Base-by-base conservation (phyloP, 2,113 vertebrate genomes). In the Nycticryphes semicollaris region DNA sequence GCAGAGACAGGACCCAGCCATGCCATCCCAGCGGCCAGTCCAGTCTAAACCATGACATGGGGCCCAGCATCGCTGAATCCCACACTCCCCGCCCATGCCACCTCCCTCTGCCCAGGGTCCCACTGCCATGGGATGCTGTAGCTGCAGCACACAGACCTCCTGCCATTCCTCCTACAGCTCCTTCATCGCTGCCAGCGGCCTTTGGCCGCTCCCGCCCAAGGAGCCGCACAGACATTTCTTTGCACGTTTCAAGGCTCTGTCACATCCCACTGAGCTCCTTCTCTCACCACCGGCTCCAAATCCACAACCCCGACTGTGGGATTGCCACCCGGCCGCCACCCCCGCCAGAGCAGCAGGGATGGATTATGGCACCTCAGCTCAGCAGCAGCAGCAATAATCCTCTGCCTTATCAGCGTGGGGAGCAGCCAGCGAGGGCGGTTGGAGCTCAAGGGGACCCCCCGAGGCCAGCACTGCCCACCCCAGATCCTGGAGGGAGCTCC, bases 121-220 rank as follows among this genome's bases (percentile, higher is more conserved):
- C 37, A 12, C 1, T 10, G 1, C 20, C 3, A 1, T 3, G 0
- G 1, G 1, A 1, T 0, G 7, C 68, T 1, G 0, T 0, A 30
- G 67, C 77, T 4, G 6, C 94, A 7, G 60, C 92, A 12, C 81
- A 33, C 56, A 18, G 62, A 68, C 30, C 91, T 75, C 72, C 76
- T 0, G 0, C 3, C 0, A 12, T 11, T 24, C 45, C 73, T 82
- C 72, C 84, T 28, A 3, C 18, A 41, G 74, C 84, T 41, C 28
- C 3, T 74, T 31, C 74, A 72, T 75, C 69, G 0, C 73, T 3
- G 31, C 6, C 1, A 21, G 51, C 43, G 69, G 37, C 77, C 47
- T 48, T 63, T 27, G 66, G 45, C 80, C 3, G 33, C 87, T 70
- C 47, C 79, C 7, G 2, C 60, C 81, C 3, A 0, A 73, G 45